These are phyloP conservation scores for Lasioglossum marginatum DNA, from an alignment of 2,888 invertebrate genomes.

Conservation along the genomic window DNA sequence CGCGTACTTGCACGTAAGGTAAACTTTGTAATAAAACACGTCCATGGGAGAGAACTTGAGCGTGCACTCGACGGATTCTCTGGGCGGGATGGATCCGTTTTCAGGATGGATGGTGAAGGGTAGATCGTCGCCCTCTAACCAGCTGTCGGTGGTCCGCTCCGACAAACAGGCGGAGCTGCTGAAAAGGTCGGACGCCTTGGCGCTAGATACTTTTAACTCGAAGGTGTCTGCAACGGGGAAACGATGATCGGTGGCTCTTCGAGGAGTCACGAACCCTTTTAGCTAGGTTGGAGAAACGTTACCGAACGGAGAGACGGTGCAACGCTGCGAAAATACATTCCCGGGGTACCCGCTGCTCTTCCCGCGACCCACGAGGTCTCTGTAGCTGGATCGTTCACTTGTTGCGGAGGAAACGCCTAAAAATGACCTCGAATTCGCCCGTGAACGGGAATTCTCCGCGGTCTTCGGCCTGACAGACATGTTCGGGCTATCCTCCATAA, in stretches of 20 bases:
- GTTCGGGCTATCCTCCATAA: constrained; percentile 17
- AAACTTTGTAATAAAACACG: constrained; percentile 86
- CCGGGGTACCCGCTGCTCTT: not conserved
- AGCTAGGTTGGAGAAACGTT: not conserved
- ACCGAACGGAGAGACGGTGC: constrained; percentile 27
- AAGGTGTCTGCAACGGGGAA: constrained; percentile 23
- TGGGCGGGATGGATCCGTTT: constrained; percentile 84
- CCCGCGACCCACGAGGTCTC: not conserved
- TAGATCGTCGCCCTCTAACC: constrained; percentile 77
- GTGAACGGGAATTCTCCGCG: not conserved
- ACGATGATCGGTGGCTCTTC: not conserved
- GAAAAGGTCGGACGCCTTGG: constrained; percentile 69
- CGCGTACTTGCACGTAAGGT: constrained; percentile 85
- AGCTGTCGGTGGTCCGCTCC: constrained; percentile 73
- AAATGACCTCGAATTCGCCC: not conserved
- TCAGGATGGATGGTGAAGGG: constrained; percentile 86
- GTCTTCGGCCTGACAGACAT: constrained; percentile 14
- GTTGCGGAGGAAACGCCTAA: constrained; percentile 21
- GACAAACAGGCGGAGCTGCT: constrained; percentile 72
- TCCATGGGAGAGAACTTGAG: constrained; percentile 87
- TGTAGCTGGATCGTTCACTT: not conserved
- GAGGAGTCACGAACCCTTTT: not conserved
- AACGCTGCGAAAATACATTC: not conserved
- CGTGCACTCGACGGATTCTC: constrained; percentile 83
- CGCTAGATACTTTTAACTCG: constrained; percentile 25